A percentile compares a stretch with the other conserved stretches of the same genome.
Evolutionary conservation across 1,140 invertebrate species (phyloP).

Genomic region (Drosophila bocki): DNA sequence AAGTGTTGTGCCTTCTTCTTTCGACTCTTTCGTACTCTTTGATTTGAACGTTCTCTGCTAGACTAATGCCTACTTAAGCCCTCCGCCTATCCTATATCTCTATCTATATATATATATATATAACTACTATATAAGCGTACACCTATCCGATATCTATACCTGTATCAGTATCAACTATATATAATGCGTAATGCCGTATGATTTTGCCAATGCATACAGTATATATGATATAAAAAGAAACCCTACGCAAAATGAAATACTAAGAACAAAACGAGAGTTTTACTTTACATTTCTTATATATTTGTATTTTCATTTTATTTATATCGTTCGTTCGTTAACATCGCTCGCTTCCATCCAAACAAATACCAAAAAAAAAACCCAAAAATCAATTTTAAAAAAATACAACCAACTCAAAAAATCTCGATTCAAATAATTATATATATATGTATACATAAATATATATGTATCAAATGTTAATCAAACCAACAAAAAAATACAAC

Average conservation of each 20-base stretch:
- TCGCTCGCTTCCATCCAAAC: conserved; percentile 84
- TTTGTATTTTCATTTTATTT: conserved; percentile 85
- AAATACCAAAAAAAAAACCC: conserved; percentile 54
- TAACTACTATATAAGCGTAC: conserved; percentile 39
- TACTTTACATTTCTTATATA: conserved; percentile 84
- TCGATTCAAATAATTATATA: conserved; percentile 37
- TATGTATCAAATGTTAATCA: conserved; percentile 29
- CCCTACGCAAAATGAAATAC: conserved; percentile 50
- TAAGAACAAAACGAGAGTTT: conserved; percentile 69
- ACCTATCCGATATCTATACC: conserved; percentile 53
- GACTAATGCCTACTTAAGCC: conserved; percentile 47
- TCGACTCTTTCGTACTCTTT: conserved; percentile 50
- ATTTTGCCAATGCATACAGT: conserved; percentile 65
- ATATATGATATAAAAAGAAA: conserved; percentile 49
- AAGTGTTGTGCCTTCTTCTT: conserved; percentile 55
- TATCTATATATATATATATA: conserved; percentile 19
- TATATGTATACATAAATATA: neutral
- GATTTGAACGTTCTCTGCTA: conserved; percentile 53
- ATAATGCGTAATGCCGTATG: conserved; percentile 54
- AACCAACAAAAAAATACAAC: conserved; percentile 35
- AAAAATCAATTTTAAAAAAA: conserved; percentile 46
- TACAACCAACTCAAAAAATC: conserved; percentile 47
- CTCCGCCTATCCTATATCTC: conserved; percentile 23
- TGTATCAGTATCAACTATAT: conserved; percentile 37
- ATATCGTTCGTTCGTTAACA: conserved; percentile 85